Conservation (phyloP, 2,113 vertebrate species). For the Pionites leucogaster region DNA sequence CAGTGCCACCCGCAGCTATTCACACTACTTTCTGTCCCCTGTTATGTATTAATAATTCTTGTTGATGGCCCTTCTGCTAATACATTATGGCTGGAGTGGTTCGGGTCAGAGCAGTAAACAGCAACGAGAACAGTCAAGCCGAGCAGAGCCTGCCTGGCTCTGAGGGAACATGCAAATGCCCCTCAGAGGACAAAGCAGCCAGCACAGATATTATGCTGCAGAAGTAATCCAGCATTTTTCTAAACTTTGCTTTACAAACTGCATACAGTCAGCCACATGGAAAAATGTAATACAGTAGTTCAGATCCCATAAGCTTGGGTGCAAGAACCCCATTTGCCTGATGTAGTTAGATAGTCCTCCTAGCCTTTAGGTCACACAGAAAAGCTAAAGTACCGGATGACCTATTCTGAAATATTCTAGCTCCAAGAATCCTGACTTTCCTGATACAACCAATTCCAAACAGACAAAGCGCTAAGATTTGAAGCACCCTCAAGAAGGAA, state of each 20-base stretch:
- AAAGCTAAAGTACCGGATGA: neutral
- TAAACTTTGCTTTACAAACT: neutral
- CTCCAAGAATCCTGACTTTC: neutral
- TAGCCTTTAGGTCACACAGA: neutral
- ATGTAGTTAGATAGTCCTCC: neutral
- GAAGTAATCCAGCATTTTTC: neutral
- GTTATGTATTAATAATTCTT: neutral
- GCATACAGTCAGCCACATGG: neutral
- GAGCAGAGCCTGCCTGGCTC: neutral
- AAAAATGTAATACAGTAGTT: neutral
- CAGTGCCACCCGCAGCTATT: neutral
- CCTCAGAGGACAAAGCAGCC: neutral
- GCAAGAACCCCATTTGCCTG: neutral
- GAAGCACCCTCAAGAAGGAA: neutral
- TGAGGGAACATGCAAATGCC: fast-evolving
- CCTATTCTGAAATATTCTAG: neutral
- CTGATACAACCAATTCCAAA: neutral
- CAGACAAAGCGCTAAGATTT: neutral
- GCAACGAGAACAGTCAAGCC: neutral
- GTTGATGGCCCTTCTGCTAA: neutral
- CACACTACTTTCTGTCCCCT: neutral
- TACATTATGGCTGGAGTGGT: fast-evolving
- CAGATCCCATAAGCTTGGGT: neutral
- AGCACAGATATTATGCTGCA: neutral
- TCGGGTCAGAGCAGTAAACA: neutral